These are phyloP conservation scores for Cataglyphis rosenhaueri DNA, from an alignment of 2,888 invertebrate genomes.

Conservation along the genomic window DNA sequence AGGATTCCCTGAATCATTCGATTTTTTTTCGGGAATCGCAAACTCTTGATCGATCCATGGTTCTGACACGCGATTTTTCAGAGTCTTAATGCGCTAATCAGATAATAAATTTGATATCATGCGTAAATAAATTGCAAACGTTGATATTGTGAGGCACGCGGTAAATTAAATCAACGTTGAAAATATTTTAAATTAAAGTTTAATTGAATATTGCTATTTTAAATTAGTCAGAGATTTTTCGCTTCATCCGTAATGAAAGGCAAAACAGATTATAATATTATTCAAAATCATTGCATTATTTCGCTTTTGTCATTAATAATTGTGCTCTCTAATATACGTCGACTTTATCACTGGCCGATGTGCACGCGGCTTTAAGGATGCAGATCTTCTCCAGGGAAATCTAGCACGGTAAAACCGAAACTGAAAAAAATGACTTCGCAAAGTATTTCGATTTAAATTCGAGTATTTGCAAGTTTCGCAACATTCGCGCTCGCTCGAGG, in stretches of 20 bases:
- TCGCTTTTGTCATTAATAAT: background rate
- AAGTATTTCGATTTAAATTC: conserved; percentile 8
- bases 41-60: background rate
- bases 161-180: background rate
- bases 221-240: background rate
- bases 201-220: background rate
- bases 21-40: background rate
- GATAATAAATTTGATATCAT: background rate
- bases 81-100: background rate
- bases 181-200: background rate
- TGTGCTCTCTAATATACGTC: background rate
- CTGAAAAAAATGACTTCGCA: background rate
- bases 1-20: background rate
- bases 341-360: background rate
- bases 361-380: background rate
- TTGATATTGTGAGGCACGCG: background rate
- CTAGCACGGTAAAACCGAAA: background rate
- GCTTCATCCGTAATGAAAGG: background rate
- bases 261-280: background rate
- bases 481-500: background rate
- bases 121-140: background rate
- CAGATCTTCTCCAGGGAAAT: conserved; percentile 20
- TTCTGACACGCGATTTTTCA: background rate
- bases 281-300: background rate
- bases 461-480: background rate